A percentile compares a stretch with the other conserved stretches of the same genome.
Evolutionary conservation across 1,140 invertebrate genomes (phyloP).

Genomic region (Zaprionus capensis): DNA sequence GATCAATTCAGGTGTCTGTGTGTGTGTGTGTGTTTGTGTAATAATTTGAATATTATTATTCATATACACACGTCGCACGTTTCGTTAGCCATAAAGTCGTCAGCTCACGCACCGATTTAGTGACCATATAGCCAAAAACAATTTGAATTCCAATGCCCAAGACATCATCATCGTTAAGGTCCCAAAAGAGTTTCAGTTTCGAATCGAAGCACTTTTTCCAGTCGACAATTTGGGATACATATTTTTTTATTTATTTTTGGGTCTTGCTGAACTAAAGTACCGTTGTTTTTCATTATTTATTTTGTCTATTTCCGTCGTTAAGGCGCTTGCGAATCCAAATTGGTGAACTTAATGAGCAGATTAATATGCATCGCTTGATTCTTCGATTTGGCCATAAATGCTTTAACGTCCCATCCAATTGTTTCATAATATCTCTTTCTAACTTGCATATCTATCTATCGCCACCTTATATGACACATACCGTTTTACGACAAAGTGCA

Average conservation of each 20-base stretch:
- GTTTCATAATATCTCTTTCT: conserved; percentile 62
- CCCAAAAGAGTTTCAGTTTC: conserved; percentile 16
- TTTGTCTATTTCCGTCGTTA: conserved; percentile 53
- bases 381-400: conserved; percentile 53
- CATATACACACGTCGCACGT: conserved; percentile 68
- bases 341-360: conserved; percentile 46
- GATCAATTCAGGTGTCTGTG: conserved; percentile 1
- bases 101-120: conserved; percentile 59
- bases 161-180: conserved; percentile 19
- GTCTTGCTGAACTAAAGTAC: conserved; percentile 27
- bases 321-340: conserved; percentile 24
- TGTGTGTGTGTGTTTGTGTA: conserved; percentile 40
- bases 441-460: conserved; percentile 40
- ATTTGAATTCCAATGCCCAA: conserved; percentile 54
- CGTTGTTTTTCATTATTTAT: conserved; percentile 41
- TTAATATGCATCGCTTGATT: conserved; percentile 65
- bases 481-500: conserved; percentile 20
- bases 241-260: conserved; percentile 1
- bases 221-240: not conserved
- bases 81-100: conserved; percentile 61
- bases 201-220: conserved; percentile 16
- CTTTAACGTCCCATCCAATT: conserved; percentile 43
- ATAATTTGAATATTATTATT: conserved; percentile 79
- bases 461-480: conserved; percentile 43
- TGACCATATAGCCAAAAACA: conserved; percentile 50